These are phyloP conservation scores for Rhimphoctona megacephalus DNA, from an alignment of 2,888 invertebrate genomes.

Conservation along the genomic window DNA sequence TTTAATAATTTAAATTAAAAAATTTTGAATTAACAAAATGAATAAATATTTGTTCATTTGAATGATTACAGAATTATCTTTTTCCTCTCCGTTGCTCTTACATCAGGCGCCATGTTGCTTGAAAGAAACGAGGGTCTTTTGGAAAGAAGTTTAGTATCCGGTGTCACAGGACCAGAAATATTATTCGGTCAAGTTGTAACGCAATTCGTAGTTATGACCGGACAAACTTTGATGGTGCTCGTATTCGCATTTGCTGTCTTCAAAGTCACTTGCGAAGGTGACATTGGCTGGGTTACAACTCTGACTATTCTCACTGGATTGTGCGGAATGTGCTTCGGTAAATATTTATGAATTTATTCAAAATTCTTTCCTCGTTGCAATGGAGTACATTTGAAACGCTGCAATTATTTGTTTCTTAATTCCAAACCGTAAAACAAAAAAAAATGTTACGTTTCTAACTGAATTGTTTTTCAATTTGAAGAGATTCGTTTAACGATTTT, in stretches of 20 bases:
- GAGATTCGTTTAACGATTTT: background rate
- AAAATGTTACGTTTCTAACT: background rate
- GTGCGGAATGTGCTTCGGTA: constrained; percentile 97
- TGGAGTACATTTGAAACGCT: no score
- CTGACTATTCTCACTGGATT: constrained; percentile 93
- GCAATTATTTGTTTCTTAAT: background rate
- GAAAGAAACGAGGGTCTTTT: constrained; percentile 96
- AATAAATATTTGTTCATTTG: background rate
- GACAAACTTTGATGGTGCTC: constrained; percentile 92
- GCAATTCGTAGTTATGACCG: constrained; percentile 94
- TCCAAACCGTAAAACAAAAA: background rate
- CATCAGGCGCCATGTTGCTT: constrained; percentile 95
- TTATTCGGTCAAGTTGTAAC: constrained; percentile 94
- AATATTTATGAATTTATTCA: constrained; percentile 76
- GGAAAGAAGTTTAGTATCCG: constrained; percentile 95
- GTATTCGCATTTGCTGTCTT: constrained; percentile 92
- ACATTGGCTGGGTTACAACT: constrained; percentile 90
- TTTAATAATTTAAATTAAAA: no score
- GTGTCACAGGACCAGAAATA: constrained; percentile 91
- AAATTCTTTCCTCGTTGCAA: background rate
- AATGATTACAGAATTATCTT: constrained; percentile 91
- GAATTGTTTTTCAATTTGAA: background rate
- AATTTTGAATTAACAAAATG: background rate
- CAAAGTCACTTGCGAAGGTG: constrained; percentile 91
- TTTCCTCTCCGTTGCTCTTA: constrained; percentile 96